phyloP scores from a whole-genome alignment of 2,888 invertebrate species.

The Selenia dentaria region DNA sequence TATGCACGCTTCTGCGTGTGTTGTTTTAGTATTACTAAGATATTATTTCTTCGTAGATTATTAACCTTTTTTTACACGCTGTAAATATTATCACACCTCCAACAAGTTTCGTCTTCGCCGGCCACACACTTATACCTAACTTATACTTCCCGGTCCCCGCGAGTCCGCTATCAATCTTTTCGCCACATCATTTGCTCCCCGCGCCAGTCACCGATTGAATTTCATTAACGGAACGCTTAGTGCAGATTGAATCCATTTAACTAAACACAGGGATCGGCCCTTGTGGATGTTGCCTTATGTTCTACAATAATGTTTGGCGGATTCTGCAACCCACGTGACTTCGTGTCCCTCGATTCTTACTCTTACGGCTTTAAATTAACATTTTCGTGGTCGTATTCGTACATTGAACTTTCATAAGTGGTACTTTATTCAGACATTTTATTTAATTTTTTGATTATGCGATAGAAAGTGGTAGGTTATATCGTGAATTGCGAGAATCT shows the following conservation, averaged over 20 bases:
- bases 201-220: conserved; percentile 76
- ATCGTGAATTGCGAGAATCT: too few relatives aligned
- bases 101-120: not conserved
- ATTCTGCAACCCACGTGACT: not conserved
- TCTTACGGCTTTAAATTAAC: not conserved
- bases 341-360: not conserved
- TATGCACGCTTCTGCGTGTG: too few relatives aligned
- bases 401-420: too few relatives aligned
- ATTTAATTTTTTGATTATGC: too few relatives aligned
- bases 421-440: too few relatives aligned
- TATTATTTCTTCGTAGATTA: too few relatives aligned
- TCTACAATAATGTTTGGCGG: conserved; percentile 37
- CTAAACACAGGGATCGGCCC: conserved; percentile 68
- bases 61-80: too few relatives aligned
- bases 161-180: conserved; percentile 77
- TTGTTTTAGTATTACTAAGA: too few relatives aligned
- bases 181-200: conserved; percentile 83
- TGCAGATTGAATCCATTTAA: conserved; percentile 83
- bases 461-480: too few relatives aligned
- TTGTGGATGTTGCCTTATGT: conserved; percentile 54
- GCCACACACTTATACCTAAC: conserved; percentile 5
- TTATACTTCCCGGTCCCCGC: conserved; percentile 28
- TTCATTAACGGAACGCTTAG: conserved; percentile 84
- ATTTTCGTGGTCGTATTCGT: too few relatives aligned
- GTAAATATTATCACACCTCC: conserved; percentile 4